phyloP scores from a whole-genome alignment of 2,888 invertebrate genomes.

The Leptarthrus brevirostris region DNA sequence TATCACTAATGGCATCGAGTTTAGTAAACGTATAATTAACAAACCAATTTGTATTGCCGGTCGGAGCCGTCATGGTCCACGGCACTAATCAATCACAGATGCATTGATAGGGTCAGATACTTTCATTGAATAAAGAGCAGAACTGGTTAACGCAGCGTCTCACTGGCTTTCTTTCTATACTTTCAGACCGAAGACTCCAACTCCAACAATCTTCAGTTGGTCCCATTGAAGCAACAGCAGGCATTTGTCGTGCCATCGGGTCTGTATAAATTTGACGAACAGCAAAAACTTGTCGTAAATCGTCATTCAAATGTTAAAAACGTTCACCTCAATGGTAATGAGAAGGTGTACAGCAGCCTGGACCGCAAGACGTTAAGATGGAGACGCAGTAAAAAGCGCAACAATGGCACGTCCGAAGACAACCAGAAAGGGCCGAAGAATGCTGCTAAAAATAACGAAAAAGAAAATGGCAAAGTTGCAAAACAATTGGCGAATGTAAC shows the following conservation, averaged over 20 bases:
- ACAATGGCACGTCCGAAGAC: not conserved
- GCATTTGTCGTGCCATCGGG: slow-evolving; percentile 4
- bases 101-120: not conserved
- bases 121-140: slow-evolving; percentile 17
- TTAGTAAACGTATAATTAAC: slow-evolving; percentile 40
- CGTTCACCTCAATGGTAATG: slow-evolving; percentile 17
- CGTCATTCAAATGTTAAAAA: slow-evolving; percentile 33
- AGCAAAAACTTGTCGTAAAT: slow-evolving; percentile 17
- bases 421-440: not conserved
- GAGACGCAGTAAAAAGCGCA: slow-evolving; percentile 38
- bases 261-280: slow-evolving; percentile 37
- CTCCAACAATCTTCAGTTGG: slow-evolving; percentile 36
- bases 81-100: slow-evolving; percentile 32
- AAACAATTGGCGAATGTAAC: slow-evolving; percentile 50
- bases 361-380: slow-evolving; percentile 27
- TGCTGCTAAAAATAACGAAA: not conserved
- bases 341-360: not conserved
- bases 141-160: slow-evolving; percentile 3
- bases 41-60: slow-evolving; percentile 37
- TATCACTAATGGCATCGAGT: slow-evolving; percentile 31
- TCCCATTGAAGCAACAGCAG: slow-evolving; percentile 39
- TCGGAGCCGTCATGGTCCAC: slow-evolving; percentile 18
- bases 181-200: slow-evolving; percentile 43
- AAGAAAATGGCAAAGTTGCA: slow-evolving; percentile 30
- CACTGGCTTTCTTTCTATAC: slow-evolving; percentile 1